Evolutionary conservation across 2,888 invertebrate genomes (phyloP), one percentile per base, ranked within the genome.

Genomic region (Dione vanillae): DNA sequence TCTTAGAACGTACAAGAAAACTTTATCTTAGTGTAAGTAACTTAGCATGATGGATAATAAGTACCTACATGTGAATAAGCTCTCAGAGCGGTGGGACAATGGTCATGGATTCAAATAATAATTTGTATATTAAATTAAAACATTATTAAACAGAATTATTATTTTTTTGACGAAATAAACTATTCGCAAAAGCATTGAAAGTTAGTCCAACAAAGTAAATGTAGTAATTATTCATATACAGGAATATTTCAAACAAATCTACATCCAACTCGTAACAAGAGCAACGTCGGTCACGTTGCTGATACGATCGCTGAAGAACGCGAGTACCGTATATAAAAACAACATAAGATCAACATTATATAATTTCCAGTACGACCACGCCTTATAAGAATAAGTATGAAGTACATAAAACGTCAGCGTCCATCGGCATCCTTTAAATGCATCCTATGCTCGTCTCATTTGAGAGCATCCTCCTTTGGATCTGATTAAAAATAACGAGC

Each of bases 401-500:
- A 47, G 37, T 56, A 68, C 19, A 56, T 58, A 47, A 64, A 43
- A 19, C 64, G 35, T 58, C 62, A 49, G 7, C 45, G 16, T n/a
- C 41, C 58, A 54, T 6, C 58, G 58, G 45, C 40, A 40, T 65
- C 67, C 61, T 65, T 61, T 47, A 43, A 68, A 73, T 66, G 65
- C 67, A 11, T 67, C 64, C 67, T 59, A 69, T 47, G 71, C 35
- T 14, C 65, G 27, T 68, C 66, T 71, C 68, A 68, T 68, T 64
- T 69, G 37, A 40, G 41, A 41, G 45, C 68, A 45, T 70, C 71
- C 73, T 68, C 62, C 43, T 68, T 75, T 69, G 75, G 70, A 75
- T 71, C 70, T 71, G 75, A 75, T 76, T 74, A 71, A 66, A 70
- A 67, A 69, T 75, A 76, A 75, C 75, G 76, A 75, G 75, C 74